phyloP scores from a whole-genome alignment of 2,113 vertebrate species.

The Promerops cafer region DNA sequence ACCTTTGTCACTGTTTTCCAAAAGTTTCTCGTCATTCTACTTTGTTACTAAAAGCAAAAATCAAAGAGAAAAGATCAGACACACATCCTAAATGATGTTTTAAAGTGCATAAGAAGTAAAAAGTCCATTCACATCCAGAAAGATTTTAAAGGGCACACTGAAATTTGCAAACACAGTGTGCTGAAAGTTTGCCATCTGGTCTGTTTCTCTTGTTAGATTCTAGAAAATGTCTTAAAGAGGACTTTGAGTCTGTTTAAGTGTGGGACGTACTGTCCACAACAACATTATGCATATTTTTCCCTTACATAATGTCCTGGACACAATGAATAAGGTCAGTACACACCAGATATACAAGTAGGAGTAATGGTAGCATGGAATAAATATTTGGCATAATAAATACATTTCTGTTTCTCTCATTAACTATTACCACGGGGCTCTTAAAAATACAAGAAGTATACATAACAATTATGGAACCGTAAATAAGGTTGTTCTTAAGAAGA shows the following conservation, averaged over 20 bases:
- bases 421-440: background rate
- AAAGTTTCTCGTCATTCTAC: conserved; percentile 70
- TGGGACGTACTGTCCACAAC: conserved; percentile 50
- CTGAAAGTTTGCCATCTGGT: background rate
- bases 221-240: conserved; percentile 30
- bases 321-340: conserved; percentile 60
- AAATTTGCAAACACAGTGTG: background rate
- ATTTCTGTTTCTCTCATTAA: conserved; percentile 59
- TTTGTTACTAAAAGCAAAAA: background rate
- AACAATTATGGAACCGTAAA: background rate
- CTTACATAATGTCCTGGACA: conserved; percentile 50
- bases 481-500: background rate
- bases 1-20: conserved; percentile 72
- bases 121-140: background rate
- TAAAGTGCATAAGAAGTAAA: background rate
- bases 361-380: conserved; percentile 66
- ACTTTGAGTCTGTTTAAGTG: conserved; percentile 52
- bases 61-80: background rate
- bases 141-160: background rate
- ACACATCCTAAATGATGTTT: background rate
- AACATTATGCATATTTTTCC: conserved; percentile 55
- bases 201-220: background rate
- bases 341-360: conserved; percentile 65
- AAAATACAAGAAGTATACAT: background rate
- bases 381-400: conserved; percentile 65